These are phyloP conservation scores for Heliconius melpomene DNA, from an alignment of 1,140 invertebrate genomes.

Conservation along the genomic window DNA sequence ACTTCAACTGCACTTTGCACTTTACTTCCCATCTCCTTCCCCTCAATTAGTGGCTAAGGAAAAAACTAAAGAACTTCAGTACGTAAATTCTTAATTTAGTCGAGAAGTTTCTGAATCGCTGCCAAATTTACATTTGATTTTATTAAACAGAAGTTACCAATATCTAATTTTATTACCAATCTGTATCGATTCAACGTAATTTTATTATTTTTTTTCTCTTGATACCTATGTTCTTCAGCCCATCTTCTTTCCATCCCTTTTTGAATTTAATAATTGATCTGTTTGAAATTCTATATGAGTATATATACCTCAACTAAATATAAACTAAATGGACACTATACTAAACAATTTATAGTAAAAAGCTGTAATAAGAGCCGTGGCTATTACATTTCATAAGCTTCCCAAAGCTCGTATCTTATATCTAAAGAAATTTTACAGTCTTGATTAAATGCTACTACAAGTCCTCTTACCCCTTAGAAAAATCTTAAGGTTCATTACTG, in stretches of 20 bases:
- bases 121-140: conserved; percentile 25
- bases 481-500: conserved; percentile 37
- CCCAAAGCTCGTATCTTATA: conserved; percentile 20
- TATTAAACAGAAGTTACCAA: conserved; percentile 18
- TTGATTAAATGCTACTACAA: conserved; percentile 34
- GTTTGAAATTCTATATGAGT: too few species aligned
- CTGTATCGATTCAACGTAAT: not conserved
- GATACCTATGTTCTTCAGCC: too few species aligned
- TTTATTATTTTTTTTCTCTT: not conserved
- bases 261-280: too few species aligned
- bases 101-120: conserved; percentile 20
- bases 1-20: conserved; percentile 16
- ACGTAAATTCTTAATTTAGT: conserved; percentile 23
- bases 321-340: not conserved
- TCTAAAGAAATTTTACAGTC: conserved; percentile 20
- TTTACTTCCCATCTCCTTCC: not conserved
- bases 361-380: not conserved
- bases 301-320: not conserved
- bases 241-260: too few species aligned
- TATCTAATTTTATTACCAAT: not conserved
- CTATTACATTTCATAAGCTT: conserved; percentile 19
- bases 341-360: not conserved
- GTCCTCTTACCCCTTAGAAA: conserved; percentile 30
- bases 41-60: conserved; percentile 21
- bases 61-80: conserved; percentile 14